Evolutionary conservation across 2,797 vertebrate genomes (phyloP), one percentile per base, ranked within the genome.

Genomic region (Malacoctenus gilli): DNA sequence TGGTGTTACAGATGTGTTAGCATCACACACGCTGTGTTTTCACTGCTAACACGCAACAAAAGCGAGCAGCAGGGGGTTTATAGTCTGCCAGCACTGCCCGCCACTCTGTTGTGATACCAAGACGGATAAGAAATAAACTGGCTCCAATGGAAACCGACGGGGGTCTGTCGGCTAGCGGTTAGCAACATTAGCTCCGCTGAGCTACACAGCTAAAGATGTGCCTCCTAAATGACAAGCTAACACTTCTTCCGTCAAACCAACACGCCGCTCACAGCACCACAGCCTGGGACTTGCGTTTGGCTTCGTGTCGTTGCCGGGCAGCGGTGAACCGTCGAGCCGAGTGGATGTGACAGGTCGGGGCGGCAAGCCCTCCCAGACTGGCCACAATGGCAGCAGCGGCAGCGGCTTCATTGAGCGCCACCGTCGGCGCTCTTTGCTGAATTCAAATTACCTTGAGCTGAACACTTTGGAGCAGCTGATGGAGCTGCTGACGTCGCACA

Each of bases 391-490:
- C 79, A 43, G 69, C 59, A 53, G 74, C 70, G 79, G 77, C 79
- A 43, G 69, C 59, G 53, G 74, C 70, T 76, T 67, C 75, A 82
- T 72, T 84, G 82, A 80, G 84, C 86, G 73, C 69, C 80, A 65
- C 64, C 50, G 77, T 72, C 25, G 71, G 76, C 76, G 85, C 85
- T 83, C 78, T 81, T 77, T 58, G 72, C 79, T 60, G 68, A 87
- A 87, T 87, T 87, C 84, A 88, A 83, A 87, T 93, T 93, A 98
- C 96, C 96, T 97, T 91, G 96, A 97, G 88, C 92, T 90, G 92
- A 98, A 93, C 80, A 96, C 94, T 92, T 93, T 94, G n/a, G 95
- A 97, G 87, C 97, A 99, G 92, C 95, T 96, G 85, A 98, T 87
- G 85, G 94, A 93, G 84, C 92, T 92, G 88, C 93, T 94, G 84